These are phyloP conservation scores for Gila robusta DNA, from an alignment of 2,797 vertebrate genomes.

Conservation along the genomic window DNA sequence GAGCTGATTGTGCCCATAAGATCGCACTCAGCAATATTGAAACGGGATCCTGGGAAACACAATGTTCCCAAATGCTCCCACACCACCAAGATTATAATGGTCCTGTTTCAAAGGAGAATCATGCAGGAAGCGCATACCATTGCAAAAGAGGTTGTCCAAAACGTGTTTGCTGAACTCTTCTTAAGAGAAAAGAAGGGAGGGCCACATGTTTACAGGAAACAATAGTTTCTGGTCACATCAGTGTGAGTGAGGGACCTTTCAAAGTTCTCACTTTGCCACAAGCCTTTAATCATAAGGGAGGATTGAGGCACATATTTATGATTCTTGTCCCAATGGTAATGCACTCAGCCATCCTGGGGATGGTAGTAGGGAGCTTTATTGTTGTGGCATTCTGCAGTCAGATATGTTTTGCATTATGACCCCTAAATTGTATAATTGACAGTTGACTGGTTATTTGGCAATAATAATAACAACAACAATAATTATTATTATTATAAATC, in stretches of 20 bases:
- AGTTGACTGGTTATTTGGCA: background rate
- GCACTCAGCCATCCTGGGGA: background rate
- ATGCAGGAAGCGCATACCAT: constrained; percentile 30
- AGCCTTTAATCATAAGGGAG: constrained; percentile 15
- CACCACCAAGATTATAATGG: constrained; percentile 29
- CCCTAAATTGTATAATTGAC: no score
- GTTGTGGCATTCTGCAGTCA: background rate
- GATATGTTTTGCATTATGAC: background rate
- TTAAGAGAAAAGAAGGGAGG: background rate
- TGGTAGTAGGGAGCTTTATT: background rate
- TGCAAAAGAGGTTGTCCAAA: constrained; percentile 34
- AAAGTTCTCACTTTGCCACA: constrained; percentile 8
- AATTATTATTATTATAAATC: background rate
- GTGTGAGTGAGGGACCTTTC: background rate
- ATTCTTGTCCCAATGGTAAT: constrained; percentile 13
- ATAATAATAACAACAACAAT: background rate
- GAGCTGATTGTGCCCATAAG: constrained; percentile 1
- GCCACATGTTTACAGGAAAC: background rate
- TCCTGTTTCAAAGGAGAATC: constrained; percentile 27
- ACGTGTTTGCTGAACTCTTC: background rate
- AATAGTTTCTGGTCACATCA: constrained; percentile 10
- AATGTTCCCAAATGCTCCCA: constrained; percentile 15
- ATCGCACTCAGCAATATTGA: constrained; percentile 13
- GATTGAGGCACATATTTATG: constrained; percentile 11
- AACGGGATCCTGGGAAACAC: constrained; percentile 25